Conservation (phyloP, 2,888 invertebrate species). For the Coenonympha arcania region DNA sequence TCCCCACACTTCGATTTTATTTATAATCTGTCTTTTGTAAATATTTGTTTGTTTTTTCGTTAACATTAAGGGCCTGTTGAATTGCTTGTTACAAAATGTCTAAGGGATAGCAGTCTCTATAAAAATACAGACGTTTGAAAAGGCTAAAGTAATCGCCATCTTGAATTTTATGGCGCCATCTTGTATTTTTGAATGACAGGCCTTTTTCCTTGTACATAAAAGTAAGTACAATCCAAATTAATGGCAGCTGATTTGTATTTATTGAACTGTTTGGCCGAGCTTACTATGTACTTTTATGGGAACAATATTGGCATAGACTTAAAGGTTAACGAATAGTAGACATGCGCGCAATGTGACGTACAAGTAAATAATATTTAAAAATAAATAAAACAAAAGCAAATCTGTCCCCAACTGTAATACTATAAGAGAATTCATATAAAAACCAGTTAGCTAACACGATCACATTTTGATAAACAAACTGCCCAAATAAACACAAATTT, state of each 20-base stretch:
- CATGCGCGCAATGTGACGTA: slow-evolving; percentile 47
- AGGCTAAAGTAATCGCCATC: too few species aligned
- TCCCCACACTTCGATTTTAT: slow-evolving; percentile 28
- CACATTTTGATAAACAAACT: slow-evolving; percentile 25
- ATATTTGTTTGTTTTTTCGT: slow-evolving; percentile 3
- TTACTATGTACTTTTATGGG: slow-evolving; percentile 67
- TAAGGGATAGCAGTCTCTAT: too few species aligned
- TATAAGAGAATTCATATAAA: slow-evolving; percentile 25
- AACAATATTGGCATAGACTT: slow-evolving; percentile 64
- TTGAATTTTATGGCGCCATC: too few species aligned
- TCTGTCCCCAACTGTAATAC: slow-evolving; percentile 38
- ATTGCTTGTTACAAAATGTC: too few species aligned
- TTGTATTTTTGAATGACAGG: too few species aligned
- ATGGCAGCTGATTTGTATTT: slow-evolving; percentile 54
- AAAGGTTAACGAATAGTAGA: slow-evolving; percentile 39
- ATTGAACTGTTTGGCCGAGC: slow-evolving; percentile 56
- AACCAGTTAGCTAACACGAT: slow-evolving; percentile 8
- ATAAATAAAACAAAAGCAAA: too few species aligned
- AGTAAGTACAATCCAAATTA: slow-evolving; percentile 12
- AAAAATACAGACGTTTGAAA: too few species aligned
- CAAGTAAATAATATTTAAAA: slow-evolving; percentile 8
- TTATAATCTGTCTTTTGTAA: slow-evolving; percentile 9
- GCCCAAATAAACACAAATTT: slow-evolving; percentile 24
- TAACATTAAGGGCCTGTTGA: too few species aligned
- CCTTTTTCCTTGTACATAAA: slow-evolving; percentile 3